Percentiles rank a stretch among this genome's conserved stretches.
phyloP scores from a whole-genome alignment of 2,888 invertebrate species.

The Xestia c-nigrum region DNA sequence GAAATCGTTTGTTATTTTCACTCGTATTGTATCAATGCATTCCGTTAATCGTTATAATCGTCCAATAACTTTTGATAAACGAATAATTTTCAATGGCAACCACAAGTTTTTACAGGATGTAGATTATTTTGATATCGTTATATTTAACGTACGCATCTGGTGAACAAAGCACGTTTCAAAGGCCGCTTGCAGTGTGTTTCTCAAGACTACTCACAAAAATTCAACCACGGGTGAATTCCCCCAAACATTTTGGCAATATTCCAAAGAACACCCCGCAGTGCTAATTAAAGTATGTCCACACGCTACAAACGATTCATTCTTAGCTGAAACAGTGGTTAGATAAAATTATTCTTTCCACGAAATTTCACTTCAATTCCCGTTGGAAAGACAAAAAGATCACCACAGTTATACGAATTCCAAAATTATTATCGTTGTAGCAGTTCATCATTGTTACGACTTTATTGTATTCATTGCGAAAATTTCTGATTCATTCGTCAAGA shows the following conservation, averaged over 20 bases:
- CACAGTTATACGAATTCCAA: conserved; percentile 9
- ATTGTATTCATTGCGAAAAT: conserved; percentile 39
- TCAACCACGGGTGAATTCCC: conserved; percentile 68
- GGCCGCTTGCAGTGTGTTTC: conserved; percentile 38
- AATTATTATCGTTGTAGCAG: conserved; percentile 1
- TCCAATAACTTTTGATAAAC: conserved; percentile 22
- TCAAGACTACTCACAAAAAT: conserved; percentile 63
- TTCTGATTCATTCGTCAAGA: conserved; percentile 46
- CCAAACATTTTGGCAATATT: conserved; percentile 70
- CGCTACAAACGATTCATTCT: conserved; percentile 68
- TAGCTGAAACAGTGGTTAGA: conserved; percentile 63
- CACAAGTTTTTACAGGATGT: conserved; percentile 9
- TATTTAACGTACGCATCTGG: conserved; percentile 12
- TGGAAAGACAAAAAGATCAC: conserved; percentile 30
- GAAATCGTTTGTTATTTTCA: conserved; percentile 19
- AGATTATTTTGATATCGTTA: conserved; percentile 16
- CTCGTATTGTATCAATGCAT: conserved; percentile 20
- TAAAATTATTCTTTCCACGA: conserved; percentile 56
- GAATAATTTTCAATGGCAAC: conserved; percentile 28
- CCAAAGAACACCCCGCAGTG: conserved; percentile 71
- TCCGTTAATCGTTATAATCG: conserved; percentile 43
- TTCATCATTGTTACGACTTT: conserved; percentile 42
- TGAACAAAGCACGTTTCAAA: conserved; percentile 35
- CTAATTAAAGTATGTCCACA: conserved; percentile 78
- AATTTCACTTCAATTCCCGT: conserved; percentile 28